Evolutionary conservation across 2,797 vertebrate species (phyloP), one percentile per base, ranked within the genome.

Genomic region (Odontamblyopus rebecca): DNA sequence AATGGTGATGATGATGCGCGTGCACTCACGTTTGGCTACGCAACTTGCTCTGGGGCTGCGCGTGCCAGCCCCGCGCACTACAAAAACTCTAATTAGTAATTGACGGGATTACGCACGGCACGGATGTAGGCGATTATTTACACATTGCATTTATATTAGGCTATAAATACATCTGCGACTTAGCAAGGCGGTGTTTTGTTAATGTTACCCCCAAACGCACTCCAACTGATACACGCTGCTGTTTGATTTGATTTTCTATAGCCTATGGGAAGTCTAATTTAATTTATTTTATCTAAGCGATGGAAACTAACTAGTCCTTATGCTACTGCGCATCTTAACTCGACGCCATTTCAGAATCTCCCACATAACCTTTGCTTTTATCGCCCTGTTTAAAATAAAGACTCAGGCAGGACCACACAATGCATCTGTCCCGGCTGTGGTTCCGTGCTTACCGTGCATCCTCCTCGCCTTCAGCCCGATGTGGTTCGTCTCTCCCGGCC

Each of bases 361-460:
- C 11, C 29, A 15, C 16, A 9, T 29, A 51, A 50, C 26, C 13
- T 63, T 26, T 41, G 62, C 41, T 12, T n/a, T 26, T 26, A 26
- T 3, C 13, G 5, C 9, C 12, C 12, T 19, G 8, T 59, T 15
- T 1, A 38, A 54, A 54, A 26, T 0, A 63, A 41, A 50, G 5
- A 3, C n/a, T 9, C 26, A 27, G 23, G 9, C 26, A 0, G 32
- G 5, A 53, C 29, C 54, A 5, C 59, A 56, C 50, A 29, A n/a
- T 0, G 29, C 69, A 64, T 67, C 3, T 26, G 77, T 72, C 86
- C 88, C 85, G 86, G 86, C 88, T 35, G 73, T 74, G 71, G 70
- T 64, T 59, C 61, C 35, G 35, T 9, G 0, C 30, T 62, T n/a
- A 35, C 71, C 1, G 65, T 3, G 61, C 83, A 73, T 69, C 65